Percentiles rank a stretch among this genome's conserved stretches.
Evolutionary conservation across 2,888 invertebrate genomes (phyloP).

Genomic region (Cecidostiba fungosa): DNA sequence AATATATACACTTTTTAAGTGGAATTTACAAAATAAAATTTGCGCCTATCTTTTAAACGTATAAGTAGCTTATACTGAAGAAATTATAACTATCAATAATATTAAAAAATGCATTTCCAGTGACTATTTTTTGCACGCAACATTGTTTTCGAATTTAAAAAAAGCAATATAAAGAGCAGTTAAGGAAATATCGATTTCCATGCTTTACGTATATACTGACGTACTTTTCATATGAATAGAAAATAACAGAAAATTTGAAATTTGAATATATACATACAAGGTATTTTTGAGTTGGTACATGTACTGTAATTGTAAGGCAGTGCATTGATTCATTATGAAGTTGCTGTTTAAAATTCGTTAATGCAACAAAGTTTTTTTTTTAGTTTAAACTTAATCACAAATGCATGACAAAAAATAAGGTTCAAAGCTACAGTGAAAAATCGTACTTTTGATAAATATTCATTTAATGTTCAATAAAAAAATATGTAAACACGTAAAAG

Average conservation of each 20-base stretch:
- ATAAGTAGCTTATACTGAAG: conserved; percentile 56
- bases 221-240: background rate
- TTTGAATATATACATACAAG: conserved; percentile 62
- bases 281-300: conserved; percentile 60
- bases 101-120: conserved; percentile 65
- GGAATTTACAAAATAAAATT: conserved; percentile 73
- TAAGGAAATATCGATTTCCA: conserved; percentile 63
- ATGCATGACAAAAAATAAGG: conserved; percentile 22
- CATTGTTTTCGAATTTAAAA: conserved; percentile 56
- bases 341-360: conserved; percentile 18
- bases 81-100: conserved; percentile 67
- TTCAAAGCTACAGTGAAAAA: conserved; percentile 35
- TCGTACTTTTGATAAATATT: conserved; percentile 45
- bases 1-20: conserved; percentile 63
- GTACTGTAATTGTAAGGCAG: conserved; percentile 28
- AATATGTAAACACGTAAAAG: conserved; percentile 48
- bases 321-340: conserved; percentile 1
- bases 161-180: conserved; percentile 60
- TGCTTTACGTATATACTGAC: background rate
- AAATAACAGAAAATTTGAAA: conserved; percentile 25
- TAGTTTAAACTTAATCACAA: conserved; percentile 21
- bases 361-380: conserved; percentile 13
- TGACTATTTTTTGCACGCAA: conserved; percentile 47
- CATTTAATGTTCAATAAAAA: conserved; percentile 56
- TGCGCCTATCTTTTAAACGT: conserved; percentile 72